These are phyloP conservation scores for Fulica atra DNA, from an alignment of 2,113 vertebrate species.

Conservation along the genomic window DNA sequence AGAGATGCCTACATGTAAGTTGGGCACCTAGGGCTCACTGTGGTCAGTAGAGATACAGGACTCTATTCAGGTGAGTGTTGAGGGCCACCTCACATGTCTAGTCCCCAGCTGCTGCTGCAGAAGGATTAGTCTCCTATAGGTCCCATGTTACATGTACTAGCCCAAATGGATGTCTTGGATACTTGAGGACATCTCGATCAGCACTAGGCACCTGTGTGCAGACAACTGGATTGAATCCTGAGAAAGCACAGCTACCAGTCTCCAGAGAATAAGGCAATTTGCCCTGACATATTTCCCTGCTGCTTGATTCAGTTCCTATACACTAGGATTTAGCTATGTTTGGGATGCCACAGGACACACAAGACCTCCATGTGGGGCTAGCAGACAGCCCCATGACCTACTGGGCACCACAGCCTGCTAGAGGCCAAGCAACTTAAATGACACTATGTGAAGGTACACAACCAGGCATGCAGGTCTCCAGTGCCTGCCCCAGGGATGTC, in stretches of 20 bases:
- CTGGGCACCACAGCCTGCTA: not conserved
- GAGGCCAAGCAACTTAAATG: not conserved
- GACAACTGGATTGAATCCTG: not conserved
- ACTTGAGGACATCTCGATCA: not conserved
- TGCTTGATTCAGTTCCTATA: not conserved
- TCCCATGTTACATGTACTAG: not conserved
- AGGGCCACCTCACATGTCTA: not conserved
- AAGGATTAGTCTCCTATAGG: not conserved
- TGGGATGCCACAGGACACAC: not conserved
- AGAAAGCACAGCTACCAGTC: not conserved
- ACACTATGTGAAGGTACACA: not conserved
- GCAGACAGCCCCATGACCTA: not conserved
- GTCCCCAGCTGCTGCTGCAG: not conserved
- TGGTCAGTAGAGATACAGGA: not conserved
- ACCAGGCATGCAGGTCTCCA: not conserved
- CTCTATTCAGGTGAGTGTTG: not conserved
- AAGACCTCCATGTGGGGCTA: rapidly evolving
- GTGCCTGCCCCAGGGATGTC: not conserved
- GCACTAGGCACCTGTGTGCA: not conserved
- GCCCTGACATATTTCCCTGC: not conserved
- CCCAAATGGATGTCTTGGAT: not conserved
- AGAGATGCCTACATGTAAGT: not conserved
- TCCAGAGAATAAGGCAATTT: not conserved
- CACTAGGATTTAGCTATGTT: not conserved
- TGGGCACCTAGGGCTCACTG: not conserved